Base-by-base conservation (phyloP, 1,140 invertebrate species). In the Papilio machaon region DNA sequence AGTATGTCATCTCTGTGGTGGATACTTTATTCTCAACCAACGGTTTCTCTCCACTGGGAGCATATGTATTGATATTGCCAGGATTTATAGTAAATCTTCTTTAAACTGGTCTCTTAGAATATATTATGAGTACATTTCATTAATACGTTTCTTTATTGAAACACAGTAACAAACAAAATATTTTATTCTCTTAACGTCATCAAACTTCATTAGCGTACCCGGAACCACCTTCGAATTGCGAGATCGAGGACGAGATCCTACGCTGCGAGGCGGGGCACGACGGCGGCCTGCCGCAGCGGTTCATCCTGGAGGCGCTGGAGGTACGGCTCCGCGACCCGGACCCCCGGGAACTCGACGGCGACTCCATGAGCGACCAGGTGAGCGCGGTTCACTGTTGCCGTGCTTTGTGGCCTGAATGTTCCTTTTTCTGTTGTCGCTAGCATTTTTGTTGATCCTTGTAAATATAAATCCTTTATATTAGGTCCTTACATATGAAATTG, bases 271-370 rank as follows among this genome's bases (percentile, higher is more conserved):
- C 97, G 0, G 97, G 97, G 23, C 96, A 96, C 85, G 97, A 98
- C 86, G 98, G 98, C 13, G 98, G 98, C 7, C 95, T 98, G 23
- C 95, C 96, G 19, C 98, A 98, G 92, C 96, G 96, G 88, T 98
- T 98, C 92, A 95, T 98, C 70, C 94, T 98, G 73, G 97, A 98
- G 94, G 97, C 98, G 60, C 96, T 97, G 82, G 97, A 94, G 90
- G 97, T 88, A 95, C 96, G 81, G 91, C 95, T 95, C 95, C 80
- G 90, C 95, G 95, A 91, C 80, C 95, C 95, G 95, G 83, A 82
- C 81, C 85, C 80, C 80, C 85, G 79, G 80, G 75, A 91, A 1
- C 19, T 76, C 19, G 86, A 96, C 95, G 89, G 96, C 95, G 92
- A 95, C 84, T 95, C 95, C 49, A 92, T 96, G 88, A 95, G 95